These are phyloP conservation scores for Selenia dentaria DNA, from an alignment of 2,888 invertebrate genomes.

Conservation along the genomic window DNA sequence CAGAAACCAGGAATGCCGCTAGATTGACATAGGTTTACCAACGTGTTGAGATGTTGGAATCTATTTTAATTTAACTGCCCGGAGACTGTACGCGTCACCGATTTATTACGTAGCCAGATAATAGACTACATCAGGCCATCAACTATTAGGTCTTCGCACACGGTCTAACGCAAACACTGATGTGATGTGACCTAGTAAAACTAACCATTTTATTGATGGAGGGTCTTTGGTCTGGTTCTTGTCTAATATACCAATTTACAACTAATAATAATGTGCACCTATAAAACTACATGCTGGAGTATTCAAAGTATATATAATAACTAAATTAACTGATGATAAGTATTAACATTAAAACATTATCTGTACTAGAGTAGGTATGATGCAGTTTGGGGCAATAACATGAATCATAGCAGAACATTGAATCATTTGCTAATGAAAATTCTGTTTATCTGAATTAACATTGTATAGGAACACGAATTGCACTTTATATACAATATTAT, in stretches of 20 bases:
- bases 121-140: constrained; percentile 41
- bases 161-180: constrained; percentile 35
- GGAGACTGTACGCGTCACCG: constrained; percentile 47
- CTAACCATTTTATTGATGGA: constrained; percentile 1
- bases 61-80: constrained; percentile 55
- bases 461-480: constrained; percentile 12
- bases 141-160: constrained; percentile 27
- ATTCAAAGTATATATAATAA: too few species aligned
- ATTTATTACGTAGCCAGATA: constrained; percentile 46
- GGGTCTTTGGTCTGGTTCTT: constrained; percentile 2
- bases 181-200: constrained; percentile 9
- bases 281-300: too few species aligned
- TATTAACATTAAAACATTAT: constrained; percentile 11
- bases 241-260: too few species aligned
- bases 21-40: constrained; percentile 50
- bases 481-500: too few species aligned
- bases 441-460: constrained; percentile 8
- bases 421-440: constrained; percentile 9
- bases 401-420: constrained; percentile 14
- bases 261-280: too few species aligned
- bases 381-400: constrained; percentile 5
- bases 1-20: constrained; percentile 47
- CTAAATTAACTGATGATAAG: too few species aligned
- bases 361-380: constrained; percentile 6
- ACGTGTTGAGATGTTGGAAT: constrained; percentile 45